Percentiles rank a stretch among this genome's conserved stretches.
Evolutionary conservation across 2,113 vertebrate genomes (phyloP).

Genomic region (Rhinoptilus africanus): DNA sequence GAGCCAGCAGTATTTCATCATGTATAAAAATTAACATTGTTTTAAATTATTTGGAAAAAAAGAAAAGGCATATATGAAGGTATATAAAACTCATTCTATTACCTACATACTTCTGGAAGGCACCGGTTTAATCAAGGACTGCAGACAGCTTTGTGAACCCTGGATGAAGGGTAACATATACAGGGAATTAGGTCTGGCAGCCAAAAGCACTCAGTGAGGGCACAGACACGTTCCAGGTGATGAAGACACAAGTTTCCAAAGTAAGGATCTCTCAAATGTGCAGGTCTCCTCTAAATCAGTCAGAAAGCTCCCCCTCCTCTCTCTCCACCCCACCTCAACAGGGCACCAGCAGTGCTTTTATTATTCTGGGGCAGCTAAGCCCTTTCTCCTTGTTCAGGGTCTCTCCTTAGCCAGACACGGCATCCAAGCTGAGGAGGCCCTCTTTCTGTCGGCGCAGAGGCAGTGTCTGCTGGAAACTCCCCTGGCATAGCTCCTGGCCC

Average conservation of each 20-base stretch:
- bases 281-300: neutral
- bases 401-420: neutral
- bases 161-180: neutral
- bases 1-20: neutral
- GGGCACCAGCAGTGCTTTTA: neutral
- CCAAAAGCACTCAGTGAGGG: neutral
- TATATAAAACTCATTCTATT: neutral
- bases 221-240: neutral
- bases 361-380: neutral
- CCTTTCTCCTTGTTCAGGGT: neutral
- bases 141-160: neutral
- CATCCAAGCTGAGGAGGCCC: neutral
- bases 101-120: neutral
- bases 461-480: neutral
- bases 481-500: neutral
- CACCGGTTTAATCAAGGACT: neutral
- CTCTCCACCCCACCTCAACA: accelerated
- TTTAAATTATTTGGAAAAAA: neutral
- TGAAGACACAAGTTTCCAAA: accelerated
- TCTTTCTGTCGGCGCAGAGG: neutral
- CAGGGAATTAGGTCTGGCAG: neutral
- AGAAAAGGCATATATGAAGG: neutral
- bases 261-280: neutral
- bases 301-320: neutral
- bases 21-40: neutral